phyloP scores from a whole-genome alignment of 1,140 invertebrate species.

The Caenorhabditis elegans region WBcel235 BX284602.5:10372501-10373000 shows the following conservation, averaged over 20 bases:
- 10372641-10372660: not conserved
- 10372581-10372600: conserved; percentile 22
- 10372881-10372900: no score
- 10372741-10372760: not conserved
- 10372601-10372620: not conserved
- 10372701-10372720: no score
- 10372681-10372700: no score
- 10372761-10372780: conserved; percentile 15
- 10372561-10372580: not conserved
- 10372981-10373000: no score
- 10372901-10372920: no score
- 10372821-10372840: not conserved
- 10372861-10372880: no score
- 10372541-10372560: not conserved
- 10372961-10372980: no score
- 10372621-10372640: not conserved
- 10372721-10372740: not conserved
- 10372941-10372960: no score
- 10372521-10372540: no score
- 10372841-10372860: no score
- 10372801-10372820: not conserved
- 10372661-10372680: conserved; percentile 3
- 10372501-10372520: no score
- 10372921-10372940: no score
- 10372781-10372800: not conserved